These are phyloP conservation scores for Rhinogobius similis DNA, from an alignment of 2,113 vertebrate species.

Conservation along the genomic window DNA sequence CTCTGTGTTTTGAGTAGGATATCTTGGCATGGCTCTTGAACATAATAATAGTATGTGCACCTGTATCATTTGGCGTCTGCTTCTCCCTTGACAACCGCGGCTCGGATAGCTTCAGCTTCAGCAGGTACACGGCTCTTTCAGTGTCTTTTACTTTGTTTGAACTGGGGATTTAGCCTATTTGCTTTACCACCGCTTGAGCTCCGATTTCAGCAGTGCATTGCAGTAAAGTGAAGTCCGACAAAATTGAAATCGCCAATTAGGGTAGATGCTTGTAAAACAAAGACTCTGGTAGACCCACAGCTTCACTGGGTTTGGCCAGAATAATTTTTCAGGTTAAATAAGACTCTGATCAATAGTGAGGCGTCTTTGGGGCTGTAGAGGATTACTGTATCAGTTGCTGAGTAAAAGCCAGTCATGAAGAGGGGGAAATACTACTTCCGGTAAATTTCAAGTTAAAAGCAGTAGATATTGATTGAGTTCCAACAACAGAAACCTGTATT, in stretches of 20 bases:
- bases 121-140: conserved; percentile 49
- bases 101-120: conserved; percentile 48
- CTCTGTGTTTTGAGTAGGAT: conserved; percentile 1
- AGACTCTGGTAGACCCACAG: neutral
- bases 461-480: no score
- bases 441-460: conserved; percentile 57
- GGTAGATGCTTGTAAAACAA: neutral
- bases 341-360: neutral
- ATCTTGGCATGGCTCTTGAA: conserved; percentile 27
- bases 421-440: conserved; percentile 38
- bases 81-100: conserved; percentile 63
- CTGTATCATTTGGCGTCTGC: conserved; percentile 57
- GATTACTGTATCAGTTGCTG: conserved; percentile 60
- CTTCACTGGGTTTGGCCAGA: neutral
- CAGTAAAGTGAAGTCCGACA: neutral
- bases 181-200: neutral
- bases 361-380: conserved; percentile 23
- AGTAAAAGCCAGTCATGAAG: conserved; percentile 8
- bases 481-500: no score
- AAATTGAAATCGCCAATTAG: neutral
- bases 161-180: conserved; percentile 12
- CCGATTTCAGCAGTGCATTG: neutral
- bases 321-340: neutral
- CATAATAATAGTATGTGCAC: conserved; percentile 48
- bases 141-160: neutral